These are phyloP conservation scores for Sebastes iracundus DNA, from an alignment of 2,797 vertebrate species.

Conservation along the genomic window DNA sequence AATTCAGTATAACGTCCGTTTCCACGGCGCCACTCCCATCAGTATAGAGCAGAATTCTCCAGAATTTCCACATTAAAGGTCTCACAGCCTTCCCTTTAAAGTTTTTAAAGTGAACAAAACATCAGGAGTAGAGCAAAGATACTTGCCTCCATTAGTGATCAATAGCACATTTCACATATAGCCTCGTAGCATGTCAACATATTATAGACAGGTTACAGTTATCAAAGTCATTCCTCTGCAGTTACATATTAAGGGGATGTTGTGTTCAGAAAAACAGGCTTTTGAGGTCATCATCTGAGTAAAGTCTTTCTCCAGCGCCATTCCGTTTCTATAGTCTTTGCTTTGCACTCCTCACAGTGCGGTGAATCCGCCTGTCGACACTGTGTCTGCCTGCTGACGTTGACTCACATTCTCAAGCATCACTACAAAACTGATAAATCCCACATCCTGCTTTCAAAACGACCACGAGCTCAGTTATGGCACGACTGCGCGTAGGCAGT, in stretches of 20 bases:
- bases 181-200: not conserved
- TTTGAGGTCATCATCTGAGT: not conserved
- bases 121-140: not conserved
- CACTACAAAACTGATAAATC: not conserved
- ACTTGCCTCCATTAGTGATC: not conserved
- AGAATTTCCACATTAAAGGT: not conserved
- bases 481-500: not conserved
- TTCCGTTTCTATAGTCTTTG: not conserved
- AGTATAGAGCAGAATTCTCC: too few relatives aligned
- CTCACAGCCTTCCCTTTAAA: not conserved
- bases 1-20: not conserved
- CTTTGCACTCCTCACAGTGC: not conserved
- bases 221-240: not conserved
- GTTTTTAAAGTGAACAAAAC: not conserved
- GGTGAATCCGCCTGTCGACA: not conserved
- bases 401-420: constrained; percentile 2
- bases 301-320: not conserved
- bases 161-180: not conserved
- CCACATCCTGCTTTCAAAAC: not conserved
- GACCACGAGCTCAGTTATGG: not conserved
- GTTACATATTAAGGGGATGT: not conserved
- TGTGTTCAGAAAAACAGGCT: not conserved
- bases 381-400: not conserved
- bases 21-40: not conserved
- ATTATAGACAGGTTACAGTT: not conserved